These are phyloP conservation scores for Tragelaphus eurycerus DNA, from an alignment of 2,797 vertebrate species.

Conservation along the genomic window DNA sequence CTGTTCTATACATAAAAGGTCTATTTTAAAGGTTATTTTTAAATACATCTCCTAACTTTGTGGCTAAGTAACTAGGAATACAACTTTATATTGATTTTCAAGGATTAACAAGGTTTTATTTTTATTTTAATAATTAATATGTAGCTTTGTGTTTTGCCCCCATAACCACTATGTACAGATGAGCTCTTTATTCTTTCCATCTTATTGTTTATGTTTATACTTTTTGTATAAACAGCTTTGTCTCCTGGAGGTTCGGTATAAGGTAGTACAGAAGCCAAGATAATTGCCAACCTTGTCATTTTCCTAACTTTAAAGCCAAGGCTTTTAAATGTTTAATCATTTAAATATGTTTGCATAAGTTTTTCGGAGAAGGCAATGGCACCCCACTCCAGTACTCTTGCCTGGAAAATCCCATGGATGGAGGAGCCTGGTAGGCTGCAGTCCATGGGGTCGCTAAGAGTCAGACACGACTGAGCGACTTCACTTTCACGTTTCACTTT, in stretches of 20 bases:
- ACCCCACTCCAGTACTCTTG: too few species aligned
- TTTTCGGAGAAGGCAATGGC: background rate
- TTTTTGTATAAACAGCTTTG: background rate
- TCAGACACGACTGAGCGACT: too few species aligned
- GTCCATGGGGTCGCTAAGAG: too few species aligned
- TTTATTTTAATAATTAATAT: background rate
- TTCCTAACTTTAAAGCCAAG: background rate
- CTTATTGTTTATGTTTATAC: background rate
- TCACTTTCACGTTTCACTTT: too few species aligned
- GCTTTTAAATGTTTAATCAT: background rate
- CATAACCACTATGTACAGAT: background rate
- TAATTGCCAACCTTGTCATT: background rate
- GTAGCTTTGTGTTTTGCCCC: background rate
- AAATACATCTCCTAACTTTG: background rate
- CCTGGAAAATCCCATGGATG: too few species aligned
- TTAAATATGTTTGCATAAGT: background rate
- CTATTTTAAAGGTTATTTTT: background rate
- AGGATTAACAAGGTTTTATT: background rate
- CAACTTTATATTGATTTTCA: constrained; percentile 16
- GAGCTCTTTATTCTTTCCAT: background rate
- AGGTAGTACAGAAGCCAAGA: background rate
- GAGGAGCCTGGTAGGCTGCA: too few species aligned
- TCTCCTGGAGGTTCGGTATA: background rate
- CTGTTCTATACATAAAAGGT: background rate
- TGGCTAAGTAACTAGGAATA: background rate